Conservation (phyloP, 1,140 invertebrate species). For the Listronotus oregonensis region DNA sequence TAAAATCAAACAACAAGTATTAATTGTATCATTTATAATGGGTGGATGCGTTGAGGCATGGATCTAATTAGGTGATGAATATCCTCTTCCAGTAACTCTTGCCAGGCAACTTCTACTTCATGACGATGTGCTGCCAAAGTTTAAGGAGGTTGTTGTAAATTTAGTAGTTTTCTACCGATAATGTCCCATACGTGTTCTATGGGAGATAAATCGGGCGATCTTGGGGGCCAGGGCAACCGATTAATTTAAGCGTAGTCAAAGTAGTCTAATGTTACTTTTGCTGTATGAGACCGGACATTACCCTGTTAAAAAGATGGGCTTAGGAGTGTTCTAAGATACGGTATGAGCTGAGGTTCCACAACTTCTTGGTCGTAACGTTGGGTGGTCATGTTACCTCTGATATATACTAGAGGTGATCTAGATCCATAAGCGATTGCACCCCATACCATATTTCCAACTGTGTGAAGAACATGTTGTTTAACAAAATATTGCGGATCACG, state of each 20-base stretch:
- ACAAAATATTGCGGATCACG: constrained; percentile 16
- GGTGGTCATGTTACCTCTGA: constrained; percentile 20
- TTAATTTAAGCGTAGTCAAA: constrained; percentile 7
- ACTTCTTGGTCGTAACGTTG: constrained; percentile 22
- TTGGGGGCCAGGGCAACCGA: constrained; percentile 27
- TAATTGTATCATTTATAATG: too few species aligned
- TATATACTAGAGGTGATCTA: constrained; percentile 22
- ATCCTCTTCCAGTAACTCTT: too few species aligned
- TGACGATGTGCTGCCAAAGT: background rate
- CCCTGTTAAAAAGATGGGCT: constrained; percentile 18
- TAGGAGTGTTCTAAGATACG: constrained; percentile 6
- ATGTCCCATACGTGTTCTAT: constrained; percentile 29
- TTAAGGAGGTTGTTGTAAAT: constrained; percentile 8
- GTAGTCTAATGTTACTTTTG: constrained; percentile 9
- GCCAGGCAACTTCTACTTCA: background rate
- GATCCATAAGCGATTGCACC: background rate
- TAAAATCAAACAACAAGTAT: too few species aligned
- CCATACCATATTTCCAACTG: constrained; percentile 21
- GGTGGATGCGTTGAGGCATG: background rate
- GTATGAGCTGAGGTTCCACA: constrained; percentile 20
- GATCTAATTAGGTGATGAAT: background rate
- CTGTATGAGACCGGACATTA: constrained; percentile 23
- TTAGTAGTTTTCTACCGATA: constrained; percentile 16
- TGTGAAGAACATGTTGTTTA: constrained; percentile 20
- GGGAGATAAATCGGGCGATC: too few species aligned